Conservation (phyloP, 2,888 invertebrate genomes). For the Peribatodes rhomboidaria region DNA sequence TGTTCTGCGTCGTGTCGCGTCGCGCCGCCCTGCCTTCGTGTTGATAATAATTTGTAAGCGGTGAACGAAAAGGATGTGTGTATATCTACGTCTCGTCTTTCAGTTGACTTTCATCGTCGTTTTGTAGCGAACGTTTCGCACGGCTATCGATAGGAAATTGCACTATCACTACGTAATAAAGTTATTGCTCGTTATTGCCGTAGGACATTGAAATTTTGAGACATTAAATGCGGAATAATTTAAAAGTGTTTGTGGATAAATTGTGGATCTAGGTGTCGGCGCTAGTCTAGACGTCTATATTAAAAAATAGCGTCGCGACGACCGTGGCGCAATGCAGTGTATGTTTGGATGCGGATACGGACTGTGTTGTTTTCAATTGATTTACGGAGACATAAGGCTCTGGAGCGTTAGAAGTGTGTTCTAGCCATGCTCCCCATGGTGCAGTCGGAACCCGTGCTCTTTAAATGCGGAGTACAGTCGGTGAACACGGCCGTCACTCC, state of each 20-base stretch:
- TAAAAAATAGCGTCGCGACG: slow-evolving; percentile 76
- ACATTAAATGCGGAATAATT: slow-evolving; percentile 52
- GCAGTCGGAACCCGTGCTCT: slow-evolving; percentile 78
- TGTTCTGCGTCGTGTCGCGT: slow-evolving; percentile 53
- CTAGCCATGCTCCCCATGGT: slow-evolving; percentile 83
- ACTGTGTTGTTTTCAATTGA: slow-evolving; percentile 74
- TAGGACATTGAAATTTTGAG: slow-evolving; percentile 54
- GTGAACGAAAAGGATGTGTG: slow-evolving; percentile 84
- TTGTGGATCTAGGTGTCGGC: slow-evolving; percentile 52
- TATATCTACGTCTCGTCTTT: slow-evolving; percentile 86
- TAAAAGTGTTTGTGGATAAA: slow-evolving; percentile 45
- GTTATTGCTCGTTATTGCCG: slow-evolving; percentile 69
- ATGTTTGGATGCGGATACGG: slow-evolving; percentile 80
- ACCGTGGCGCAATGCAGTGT: slow-evolving; percentile 86
- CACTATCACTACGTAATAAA: slow-evolving; percentile 84
- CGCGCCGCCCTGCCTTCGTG: slow-evolving; percentile 61
- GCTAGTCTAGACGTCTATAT: slow-evolving; percentile 57
- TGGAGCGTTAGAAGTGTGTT: slow-evolving; percentile 68
- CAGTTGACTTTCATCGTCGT: slow-evolving; percentile 87
- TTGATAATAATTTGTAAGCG: slow-evolving; percentile 83
- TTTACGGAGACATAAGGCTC: slow-evolving; percentile 65
- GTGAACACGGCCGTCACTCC: slow-evolving; percentile 72
- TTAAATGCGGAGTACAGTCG: slow-evolving; percentile 75
- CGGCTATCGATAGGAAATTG: slow-evolving; percentile 82
- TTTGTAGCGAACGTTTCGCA: slow-evolving; percentile 86